Conservation (phyloP, 2,888 invertebrate species). For the Bedellia somnulentella region DNA sequence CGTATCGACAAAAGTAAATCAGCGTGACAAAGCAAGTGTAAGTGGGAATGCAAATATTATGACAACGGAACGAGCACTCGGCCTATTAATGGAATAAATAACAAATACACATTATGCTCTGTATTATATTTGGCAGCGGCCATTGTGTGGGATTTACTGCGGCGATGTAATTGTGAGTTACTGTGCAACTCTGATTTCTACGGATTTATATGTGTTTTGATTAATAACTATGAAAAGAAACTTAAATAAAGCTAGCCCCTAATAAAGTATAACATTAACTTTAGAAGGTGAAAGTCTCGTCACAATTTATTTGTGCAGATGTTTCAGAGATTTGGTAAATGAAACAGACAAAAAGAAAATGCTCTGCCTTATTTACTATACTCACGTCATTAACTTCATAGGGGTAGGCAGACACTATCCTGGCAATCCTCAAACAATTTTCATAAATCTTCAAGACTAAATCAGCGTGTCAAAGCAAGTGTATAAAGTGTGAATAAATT, state of each 20-base stretch:
- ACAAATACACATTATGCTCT: slow-evolving; percentile 7
- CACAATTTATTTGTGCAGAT: no score
- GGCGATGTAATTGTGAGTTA: not conserved
- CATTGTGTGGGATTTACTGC: not conserved
- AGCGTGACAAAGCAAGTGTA: not conserved
- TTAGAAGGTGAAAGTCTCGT: no score
- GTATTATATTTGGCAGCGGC: not conserved
- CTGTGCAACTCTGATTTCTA: not conserved
- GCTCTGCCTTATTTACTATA: not conserved
- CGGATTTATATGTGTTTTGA: not conserved
- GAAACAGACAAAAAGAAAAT: not conserved
- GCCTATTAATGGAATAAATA: slow-evolving; percentile 25
- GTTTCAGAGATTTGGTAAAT: no score
- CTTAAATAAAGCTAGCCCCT: no score
- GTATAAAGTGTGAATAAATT: slow-evolving; percentile 23
- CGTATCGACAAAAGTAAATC: not conserved
- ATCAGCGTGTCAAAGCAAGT: not conserved
- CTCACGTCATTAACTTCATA: not conserved
- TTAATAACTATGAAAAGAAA: no score
- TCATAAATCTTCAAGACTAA: not conserved
- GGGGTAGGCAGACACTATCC: no score
- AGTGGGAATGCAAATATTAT: slow-evolving; percentile 4
- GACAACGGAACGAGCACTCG: slow-evolving; percentile 12
- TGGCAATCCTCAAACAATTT: not conserved
- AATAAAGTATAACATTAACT: no score